phyloP scores from a whole-genome alignment of 2,797 vertebrate species.

The Tragopan temminckii region DNA sequence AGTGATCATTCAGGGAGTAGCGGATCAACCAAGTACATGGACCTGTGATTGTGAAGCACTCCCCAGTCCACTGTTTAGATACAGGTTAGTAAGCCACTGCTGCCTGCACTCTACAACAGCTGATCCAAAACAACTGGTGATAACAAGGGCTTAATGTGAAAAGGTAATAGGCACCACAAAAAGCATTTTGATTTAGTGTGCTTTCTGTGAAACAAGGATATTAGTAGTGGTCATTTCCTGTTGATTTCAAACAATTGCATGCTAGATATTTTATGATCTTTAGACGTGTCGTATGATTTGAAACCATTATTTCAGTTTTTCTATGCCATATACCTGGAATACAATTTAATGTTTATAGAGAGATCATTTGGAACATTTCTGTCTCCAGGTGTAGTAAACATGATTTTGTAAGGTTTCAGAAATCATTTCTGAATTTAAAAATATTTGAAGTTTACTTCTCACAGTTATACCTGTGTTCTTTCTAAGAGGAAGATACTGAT shows the following conservation, averaged over 20 bases:
- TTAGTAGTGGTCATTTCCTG: not conserved
- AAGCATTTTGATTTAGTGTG: not conserved
- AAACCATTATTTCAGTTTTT: not conserved
- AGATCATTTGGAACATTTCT: not conserved
- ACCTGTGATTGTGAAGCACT: not conserved
- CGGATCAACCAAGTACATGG: not conserved
- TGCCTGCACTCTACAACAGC: not conserved
- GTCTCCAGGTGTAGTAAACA: not conserved
- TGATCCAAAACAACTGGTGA: not conserved
- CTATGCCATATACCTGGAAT: not conserved
- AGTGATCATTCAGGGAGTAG: rapidly evolving
- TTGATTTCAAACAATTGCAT: not conserved
- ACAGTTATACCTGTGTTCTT: not conserved
- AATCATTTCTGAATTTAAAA: not conserved
- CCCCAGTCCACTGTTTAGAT: not conserved
- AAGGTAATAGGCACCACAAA: not conserved
- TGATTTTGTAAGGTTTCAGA: not conserved
- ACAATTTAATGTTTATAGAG: not conserved
- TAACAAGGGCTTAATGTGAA: not conserved
- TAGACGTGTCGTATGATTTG: not conserved
- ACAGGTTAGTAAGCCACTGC: rapidly evolving
- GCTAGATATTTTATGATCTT: not conserved
- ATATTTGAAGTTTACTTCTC: not conserved
- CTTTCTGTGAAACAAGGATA: not conserved
- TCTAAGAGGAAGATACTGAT: not conserved